A percentile compares a stretch with the other conserved stretches of the same genome.
Evolutionary conservation across 2,888 invertebrate species (phyloP).

Genomic region (Smittia sp.): DNA sequence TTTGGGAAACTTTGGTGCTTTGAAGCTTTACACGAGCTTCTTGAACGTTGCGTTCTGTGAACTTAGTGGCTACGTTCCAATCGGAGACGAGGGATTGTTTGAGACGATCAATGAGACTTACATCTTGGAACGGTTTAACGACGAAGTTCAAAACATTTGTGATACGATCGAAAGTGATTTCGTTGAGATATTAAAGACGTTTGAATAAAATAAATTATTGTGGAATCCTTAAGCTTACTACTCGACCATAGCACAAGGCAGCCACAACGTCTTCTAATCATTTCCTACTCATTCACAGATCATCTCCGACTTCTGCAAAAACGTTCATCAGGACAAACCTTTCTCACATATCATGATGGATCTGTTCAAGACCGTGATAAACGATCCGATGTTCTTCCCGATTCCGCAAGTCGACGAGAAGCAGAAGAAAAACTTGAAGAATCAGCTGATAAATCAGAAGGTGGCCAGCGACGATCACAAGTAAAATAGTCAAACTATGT

Average conservation of each 20-base stretch:
- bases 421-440: background rate
- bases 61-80: slow-evolving; percentile 71
- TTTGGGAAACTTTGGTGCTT: slow-evolving; percentile 53
- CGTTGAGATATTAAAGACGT: background rate
- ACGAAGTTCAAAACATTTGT: slow-evolving; percentile 37
- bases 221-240: too few species aligned
- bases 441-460: background rate
- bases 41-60: slow-evolving; percentile 75
- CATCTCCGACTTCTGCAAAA: slow-evolving; percentile 60
- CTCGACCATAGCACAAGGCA: too few species aligned
- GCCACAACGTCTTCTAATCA: background rate
- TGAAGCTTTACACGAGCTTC: slow-evolving; percentile 57
- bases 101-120: slow-evolving; percentile 40
- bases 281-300: slow-evolving; percentile 52
- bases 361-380: slow-evolving; percentile 57
- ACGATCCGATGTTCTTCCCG: slow-evolving; percentile 46
- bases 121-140: slow-evolving; percentile 29
- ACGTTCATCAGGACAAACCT: slow-evolving; percentile 57
- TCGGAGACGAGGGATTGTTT: slow-evolving; percentile 42
- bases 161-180: slow-evolving; percentile 39
- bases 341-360: slow-evolving; percentile 63
- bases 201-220: slow-evolving; percentile 20
- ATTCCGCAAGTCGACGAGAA: background rate
- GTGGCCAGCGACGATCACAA: slow-evolving; percentile 28
- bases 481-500: slow-evolving; percentile 17